Conservation (phyloP, 1,140 invertebrate species). For the Drosophila kanapiae region DNA sequence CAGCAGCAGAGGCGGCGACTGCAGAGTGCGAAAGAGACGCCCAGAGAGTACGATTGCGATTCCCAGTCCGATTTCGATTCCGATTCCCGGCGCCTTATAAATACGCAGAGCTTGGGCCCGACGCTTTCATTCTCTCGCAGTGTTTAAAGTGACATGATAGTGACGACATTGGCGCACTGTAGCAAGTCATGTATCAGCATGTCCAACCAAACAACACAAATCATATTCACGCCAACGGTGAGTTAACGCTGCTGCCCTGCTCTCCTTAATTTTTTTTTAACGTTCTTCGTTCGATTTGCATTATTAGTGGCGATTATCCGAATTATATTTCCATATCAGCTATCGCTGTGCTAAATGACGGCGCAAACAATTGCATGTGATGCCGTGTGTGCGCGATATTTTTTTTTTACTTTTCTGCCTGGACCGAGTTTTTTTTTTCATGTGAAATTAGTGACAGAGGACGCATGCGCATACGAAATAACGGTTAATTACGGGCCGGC, state of each 20-base stretch:
- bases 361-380: slow-evolving; percentile 50
- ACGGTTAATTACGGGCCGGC: slow-evolving; percentile 40
- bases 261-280: neutral
- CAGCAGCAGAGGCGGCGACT: slow-evolving; percentile 1
- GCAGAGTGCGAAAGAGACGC: slow-evolving; percentile 1
- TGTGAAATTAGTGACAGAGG: slow-evolving; percentile 29
- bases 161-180: slow-evolving; percentile 84
- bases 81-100: slow-evolving; percentile 70
- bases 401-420: slow-evolving; percentile 14
- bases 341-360: slow-evolving; percentile 42
- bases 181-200: slow-evolving; percentile 85
- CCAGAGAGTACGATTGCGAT: slow-evolving; percentile 24
- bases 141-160: slow-evolving; percentile 85
- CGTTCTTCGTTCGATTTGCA: slow-evolving; percentile 18
- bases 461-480: slow-evolving; percentile 44
- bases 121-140: slow-evolving; percentile 85
- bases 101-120: slow-evolving; percentile 67
- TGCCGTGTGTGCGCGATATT: slow-evolving; percentile 25
- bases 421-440: slow-evolving; percentile 18
- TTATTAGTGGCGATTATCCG: slow-evolving; percentile 51
- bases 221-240: slow-evolving; percentile 85
- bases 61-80: slow-evolving; percentile 19
- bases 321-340: slow-evolving; percentile 23
- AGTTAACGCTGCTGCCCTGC: slow-evolving; percentile 40
- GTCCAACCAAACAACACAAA: slow-evolving; percentile 85